These are phyloP conservation scores for Mesorhabditis belari DNA, from an alignment of 2,888 invertebrate genomes.

Conservation along the genomic window DNA sequence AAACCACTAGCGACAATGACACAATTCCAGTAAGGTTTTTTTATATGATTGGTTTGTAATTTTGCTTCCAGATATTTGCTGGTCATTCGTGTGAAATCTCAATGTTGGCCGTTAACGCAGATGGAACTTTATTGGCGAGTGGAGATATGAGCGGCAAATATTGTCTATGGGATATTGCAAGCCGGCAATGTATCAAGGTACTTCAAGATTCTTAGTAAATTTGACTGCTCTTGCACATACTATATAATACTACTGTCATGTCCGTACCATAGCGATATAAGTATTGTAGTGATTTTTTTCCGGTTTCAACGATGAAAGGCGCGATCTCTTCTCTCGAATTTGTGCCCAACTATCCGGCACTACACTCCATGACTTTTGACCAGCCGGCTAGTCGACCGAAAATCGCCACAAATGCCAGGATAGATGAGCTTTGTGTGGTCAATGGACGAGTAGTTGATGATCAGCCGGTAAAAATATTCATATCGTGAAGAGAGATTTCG, in stretches of 20 bases:
- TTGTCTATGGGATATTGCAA: slow-evolving; percentile 41
- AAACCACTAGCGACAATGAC: neutral
- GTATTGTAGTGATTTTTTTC: too few relatives aligned
- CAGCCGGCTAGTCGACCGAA: slow-evolving; percentile 1
- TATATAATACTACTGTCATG: too few relatives aligned
- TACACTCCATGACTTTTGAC: slow-evolving; percentile 1
- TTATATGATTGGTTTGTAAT: neutral
- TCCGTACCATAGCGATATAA: too few relatives aligned
- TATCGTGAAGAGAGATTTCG: too few relatives aligned
- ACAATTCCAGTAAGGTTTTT: neutral
- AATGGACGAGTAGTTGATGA: too few relatives aligned
- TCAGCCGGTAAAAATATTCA: too few relatives aligned
- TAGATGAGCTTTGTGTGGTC: too few relatives aligned
- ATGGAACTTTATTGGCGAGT: slow-evolving; percentile 39
- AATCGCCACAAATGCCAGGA: too few relatives aligned
- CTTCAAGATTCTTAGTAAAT: neutral
- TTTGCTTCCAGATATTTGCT: slow-evolving; percentile 17
- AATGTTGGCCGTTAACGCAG: slow-evolving; percentile 23
- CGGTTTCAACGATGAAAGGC: slow-evolving; percentile 13
- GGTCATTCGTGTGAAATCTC: slow-evolving; percentile 25
- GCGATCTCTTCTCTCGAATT: slow-evolving; percentile 9
- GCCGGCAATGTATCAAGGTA: slow-evolving; percentile 39
- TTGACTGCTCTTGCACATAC: neutral
- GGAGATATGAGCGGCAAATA: slow-evolving; percentile 35
- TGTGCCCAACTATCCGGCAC: slow-evolving; percentile 11